Conservation (phyloP, 2,797 vertebrate species). For the Philypnodon macrostomus region DNA sequence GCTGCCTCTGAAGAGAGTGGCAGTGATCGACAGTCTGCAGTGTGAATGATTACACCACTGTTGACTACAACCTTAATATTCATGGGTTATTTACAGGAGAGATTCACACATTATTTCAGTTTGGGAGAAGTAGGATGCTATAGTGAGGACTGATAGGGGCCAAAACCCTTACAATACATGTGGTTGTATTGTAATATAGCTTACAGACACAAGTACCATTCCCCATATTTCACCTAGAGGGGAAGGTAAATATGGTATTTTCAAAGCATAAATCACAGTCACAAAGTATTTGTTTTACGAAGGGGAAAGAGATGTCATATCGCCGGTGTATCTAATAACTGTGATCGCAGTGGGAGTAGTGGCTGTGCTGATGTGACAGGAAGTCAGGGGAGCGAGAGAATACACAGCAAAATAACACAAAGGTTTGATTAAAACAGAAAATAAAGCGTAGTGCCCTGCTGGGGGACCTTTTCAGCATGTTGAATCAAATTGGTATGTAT, state of each 20-base stretch:
- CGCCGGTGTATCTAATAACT: constrained; percentile 4
- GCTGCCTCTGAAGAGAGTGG: constrained; percentile 56
- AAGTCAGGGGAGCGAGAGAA: not conserved
- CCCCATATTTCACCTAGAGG: too few relatives aligned
- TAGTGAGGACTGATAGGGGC: constrained; percentile 13
- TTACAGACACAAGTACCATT: not conserved
- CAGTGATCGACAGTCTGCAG: constrained; percentile 62
- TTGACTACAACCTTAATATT: constrained; percentile 65
- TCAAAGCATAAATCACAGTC: not conserved
- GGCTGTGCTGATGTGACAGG: constrained; percentile 5
- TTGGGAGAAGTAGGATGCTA: not conserved
- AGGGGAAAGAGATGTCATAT: constrained; percentile 1
- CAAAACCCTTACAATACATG: constrained; percentile 7
- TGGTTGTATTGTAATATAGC: constrained; percentile 34
- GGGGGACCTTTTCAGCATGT: too few relatives aligned
- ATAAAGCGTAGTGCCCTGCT: not conserved
- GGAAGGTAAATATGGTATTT: not conserved
- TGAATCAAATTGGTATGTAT: too few relatives aligned
- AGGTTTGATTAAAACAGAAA: constrained; percentile 7
- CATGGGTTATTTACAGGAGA: constrained; percentile 48
- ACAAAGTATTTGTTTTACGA: constrained; percentile 1
- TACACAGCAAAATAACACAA: not conserved
- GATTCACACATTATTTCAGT: constrained; percentile 31
- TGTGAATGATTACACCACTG: constrained; percentile 63
- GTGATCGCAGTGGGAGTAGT: constrained; percentile 6